Evolutionary conservation across 2,797 vertebrate species (phyloP).

Genomic region (Urophycis tenuis): DNA sequence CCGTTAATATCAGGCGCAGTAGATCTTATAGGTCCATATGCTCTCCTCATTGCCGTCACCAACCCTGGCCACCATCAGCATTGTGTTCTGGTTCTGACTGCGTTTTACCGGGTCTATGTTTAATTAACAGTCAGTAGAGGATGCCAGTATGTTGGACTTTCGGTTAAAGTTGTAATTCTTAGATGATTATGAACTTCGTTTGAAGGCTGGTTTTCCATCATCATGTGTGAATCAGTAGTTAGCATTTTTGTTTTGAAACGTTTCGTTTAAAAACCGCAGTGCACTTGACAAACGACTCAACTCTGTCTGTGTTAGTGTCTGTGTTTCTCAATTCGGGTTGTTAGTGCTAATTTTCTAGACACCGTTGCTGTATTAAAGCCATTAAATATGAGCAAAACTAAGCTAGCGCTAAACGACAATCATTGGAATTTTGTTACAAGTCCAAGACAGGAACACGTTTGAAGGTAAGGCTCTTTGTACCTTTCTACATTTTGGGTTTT

Average conservation of each 20-base stretch:
- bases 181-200: not conserved
- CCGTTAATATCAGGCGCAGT: not conserved
- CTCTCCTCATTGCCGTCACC: not conserved
- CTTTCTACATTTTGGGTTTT: not conserved
- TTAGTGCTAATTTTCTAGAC: not conserved
- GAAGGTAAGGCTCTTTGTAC: conserved; percentile 2
- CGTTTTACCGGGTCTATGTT: not conserved
- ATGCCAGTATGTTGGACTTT: not conserved
- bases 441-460: not conserved
- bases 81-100: not conserved
- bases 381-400: not conserved
- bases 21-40: not conserved
- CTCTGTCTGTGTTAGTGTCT: not conserved
- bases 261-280: not conserved
- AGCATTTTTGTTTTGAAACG: too few species aligned
- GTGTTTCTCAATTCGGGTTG: not conserved
- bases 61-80: not conserved
- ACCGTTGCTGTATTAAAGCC: not conserved
- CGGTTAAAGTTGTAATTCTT: not conserved
- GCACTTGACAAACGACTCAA: not conserved
- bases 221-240: not conserved
- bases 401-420: not conserved
- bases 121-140: not conserved
- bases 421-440: not conserved
- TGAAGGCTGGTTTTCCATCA: not conserved